These are phyloP conservation scores for Leucophenga varia DNA, from an alignment of 1,140 invertebrate species.

Conservation along the genomic window DNA sequence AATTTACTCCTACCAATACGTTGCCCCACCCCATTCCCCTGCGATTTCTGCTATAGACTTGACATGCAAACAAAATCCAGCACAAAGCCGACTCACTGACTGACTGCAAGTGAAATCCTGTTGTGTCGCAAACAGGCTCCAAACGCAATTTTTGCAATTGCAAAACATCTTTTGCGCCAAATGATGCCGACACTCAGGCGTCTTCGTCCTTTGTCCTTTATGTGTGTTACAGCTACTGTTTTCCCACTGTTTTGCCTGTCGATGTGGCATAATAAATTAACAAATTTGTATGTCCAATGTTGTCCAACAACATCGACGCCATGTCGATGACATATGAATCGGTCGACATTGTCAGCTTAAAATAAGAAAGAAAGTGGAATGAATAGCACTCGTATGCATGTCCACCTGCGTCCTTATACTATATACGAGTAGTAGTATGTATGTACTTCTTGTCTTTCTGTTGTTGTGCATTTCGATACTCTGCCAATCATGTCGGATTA, in stretches of 20 bases:
- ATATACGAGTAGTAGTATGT: no score
- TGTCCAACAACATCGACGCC: not conserved
- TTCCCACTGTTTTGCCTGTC: constrained; percentile 15
- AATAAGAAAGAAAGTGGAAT: no score
- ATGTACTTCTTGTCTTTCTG: constrained; percentile 12
- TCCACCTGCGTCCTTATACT: constrained; percentile 38
- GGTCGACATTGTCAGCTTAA: no score
- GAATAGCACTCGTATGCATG: no score
- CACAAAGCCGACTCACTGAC: constrained; percentile 27
- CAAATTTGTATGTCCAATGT: constrained; percentile 43
- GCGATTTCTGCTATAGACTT: no score
- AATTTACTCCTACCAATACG: no score
- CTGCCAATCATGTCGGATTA: constrained; percentile 51
- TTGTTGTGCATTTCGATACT: constrained; percentile 40
- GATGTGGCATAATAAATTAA: constrained; percentile 50
- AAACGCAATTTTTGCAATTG: no score
- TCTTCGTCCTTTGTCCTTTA: not conserved
- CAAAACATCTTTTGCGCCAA: constrained; percentile 29
- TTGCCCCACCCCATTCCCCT: no score
- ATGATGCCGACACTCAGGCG: constrained; percentile 21
- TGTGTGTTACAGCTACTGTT: constrained; percentile 12
- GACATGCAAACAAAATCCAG: no score
- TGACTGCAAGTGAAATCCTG: constrained; percentile 15
- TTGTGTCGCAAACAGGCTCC: no score
- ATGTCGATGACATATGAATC: constrained; percentile 31